phyloP scores from a whole-genome alignment of 2,113 vertebrate species.

The Rhynchomys soricoides region DNA sequence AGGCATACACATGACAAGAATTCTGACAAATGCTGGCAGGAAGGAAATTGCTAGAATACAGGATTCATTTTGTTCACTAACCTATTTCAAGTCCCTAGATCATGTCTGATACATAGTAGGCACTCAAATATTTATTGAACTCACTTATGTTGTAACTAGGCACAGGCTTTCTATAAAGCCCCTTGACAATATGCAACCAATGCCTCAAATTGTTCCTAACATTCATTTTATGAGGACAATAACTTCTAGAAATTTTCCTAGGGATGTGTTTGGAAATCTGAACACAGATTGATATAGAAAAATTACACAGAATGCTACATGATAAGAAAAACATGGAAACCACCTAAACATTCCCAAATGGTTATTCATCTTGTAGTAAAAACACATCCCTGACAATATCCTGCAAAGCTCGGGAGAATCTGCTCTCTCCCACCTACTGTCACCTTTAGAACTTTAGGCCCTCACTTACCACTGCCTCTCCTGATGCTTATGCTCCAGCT shows the following conservation, averaged over 20 bases:
- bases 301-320: not conserved
- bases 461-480: not conserved
- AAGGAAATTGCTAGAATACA: slow-evolving; percentile 48
- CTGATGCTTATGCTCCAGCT: not conserved
- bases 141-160: not conserved
- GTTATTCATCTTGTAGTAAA: not conserved
- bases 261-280: slow-evolving; percentile 1
- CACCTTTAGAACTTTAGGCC: not conserved
- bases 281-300: slow-evolving; percentile 37
- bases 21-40: slow-evolving; percentile 16
- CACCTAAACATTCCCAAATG: not conserved
- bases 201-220: slow-evolving; percentile 8
- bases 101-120: not conserved
- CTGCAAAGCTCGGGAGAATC: not conserved
- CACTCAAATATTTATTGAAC: not conserved
- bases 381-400: not conserved
- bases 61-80: slow-evolving; percentile 1
- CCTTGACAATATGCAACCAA: slow-evolving; percentile 15
- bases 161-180: slow-evolving; percentile 43
- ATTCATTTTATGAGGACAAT: slow-evolving; percentile 26
- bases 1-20: not conserved
- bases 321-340: slow-evolving; percentile 27
- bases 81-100: not conserved
- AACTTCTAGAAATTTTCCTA: slow-evolving; percentile 44
- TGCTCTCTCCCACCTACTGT: not conserved